Evolutionary conservation across 2,888 invertebrate species (phyloP), one percentile per base, ranked within the genome.

Genomic region (Heteromyza rotundicornis): DNA sequence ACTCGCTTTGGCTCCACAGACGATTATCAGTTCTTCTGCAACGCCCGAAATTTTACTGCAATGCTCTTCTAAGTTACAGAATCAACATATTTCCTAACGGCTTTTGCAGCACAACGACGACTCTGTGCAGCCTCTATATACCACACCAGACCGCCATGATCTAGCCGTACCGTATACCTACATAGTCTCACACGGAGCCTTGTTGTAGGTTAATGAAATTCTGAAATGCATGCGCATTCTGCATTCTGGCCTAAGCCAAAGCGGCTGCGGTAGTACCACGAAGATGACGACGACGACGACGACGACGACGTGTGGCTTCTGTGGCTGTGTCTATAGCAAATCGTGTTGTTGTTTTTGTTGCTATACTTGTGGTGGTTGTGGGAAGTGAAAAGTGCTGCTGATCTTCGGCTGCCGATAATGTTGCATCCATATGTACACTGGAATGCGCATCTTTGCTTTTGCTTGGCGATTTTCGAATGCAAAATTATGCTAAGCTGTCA

Each of bases 401-500:
- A 7, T n/a, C n/a, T n/a, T n/a, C n/a, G n/a, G n/a, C n/a, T n/a
- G n/a, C n/a, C n/a, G n/a, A n/a, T n/a, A n/a, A n/a, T n/a, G n/a
- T n/a, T n/a, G n/a, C n/a, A n/a, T n/a, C n/a, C n/a, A n/a, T n/a
- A n/a, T n/a, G 8, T 7, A 14, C n/a, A n/a, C 40, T 40, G 40
- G 12, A 40, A 40, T 40, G 40, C 16, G 40, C 40, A 40, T 40
- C 40, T 40, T 40, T 40, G n/a, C 40, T n/a, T n/a, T 3, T 14
- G 3, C 14, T n/a, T 8, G 16, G 12, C 40, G 40, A 7, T 14
- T 40, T 40, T 40, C 40, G n/a, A 40, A 40, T 40, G n/a, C 40
- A 40, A 40, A 40, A 40, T 40, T 40, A 40, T 40, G 40, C 40
- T 40, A 40, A 40, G 40, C 40, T n/a, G 40, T 12, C 40, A 40